These are phyloP conservation scores for Ceryle rudis DNA, from an alignment of 2,797 vertebrate species.

Conservation along the genomic window DNA sequence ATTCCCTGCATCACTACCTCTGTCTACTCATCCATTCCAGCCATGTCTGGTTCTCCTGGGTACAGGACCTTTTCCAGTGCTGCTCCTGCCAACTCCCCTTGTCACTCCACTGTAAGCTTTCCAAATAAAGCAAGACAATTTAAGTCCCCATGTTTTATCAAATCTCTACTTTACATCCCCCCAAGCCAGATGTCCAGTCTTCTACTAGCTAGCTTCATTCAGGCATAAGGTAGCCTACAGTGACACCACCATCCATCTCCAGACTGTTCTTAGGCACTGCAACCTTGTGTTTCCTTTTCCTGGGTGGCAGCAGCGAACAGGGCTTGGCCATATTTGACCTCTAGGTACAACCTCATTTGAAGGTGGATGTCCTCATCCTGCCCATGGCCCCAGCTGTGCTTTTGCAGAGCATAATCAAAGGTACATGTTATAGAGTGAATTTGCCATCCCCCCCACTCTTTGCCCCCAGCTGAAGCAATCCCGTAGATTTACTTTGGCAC, in stretches of 20 bases:
- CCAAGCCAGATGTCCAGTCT: neutral
- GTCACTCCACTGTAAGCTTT: neutral
- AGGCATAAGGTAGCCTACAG: neutral
- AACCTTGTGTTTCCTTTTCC: neutral
- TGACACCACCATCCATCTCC: neutral
- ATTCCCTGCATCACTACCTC: neutral
- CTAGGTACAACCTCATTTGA: neutral
- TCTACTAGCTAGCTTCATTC: neutral
- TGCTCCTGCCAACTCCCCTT: neutral
- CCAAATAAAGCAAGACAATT: neutral
- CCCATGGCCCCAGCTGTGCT: neutral
- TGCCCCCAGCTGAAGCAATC: constrained; percentile 3
- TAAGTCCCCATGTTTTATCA: neutral
- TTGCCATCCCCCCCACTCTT: neutral
- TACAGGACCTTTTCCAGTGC: neutral
- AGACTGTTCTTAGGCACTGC: neutral
- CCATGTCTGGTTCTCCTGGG: neutral
- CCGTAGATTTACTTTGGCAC: constrained; percentile 37
- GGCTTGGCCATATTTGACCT: neutral
- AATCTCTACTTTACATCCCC: neutral
- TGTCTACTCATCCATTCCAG: neutral
- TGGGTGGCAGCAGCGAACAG: neutral
- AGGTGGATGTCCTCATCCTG: neutral
- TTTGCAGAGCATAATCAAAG: neutral
- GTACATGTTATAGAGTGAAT: neutral